phyloP scores from a whole-genome alignment of 2,888 invertebrate species.

The Hydroisotoma schaefferi region DNA sequence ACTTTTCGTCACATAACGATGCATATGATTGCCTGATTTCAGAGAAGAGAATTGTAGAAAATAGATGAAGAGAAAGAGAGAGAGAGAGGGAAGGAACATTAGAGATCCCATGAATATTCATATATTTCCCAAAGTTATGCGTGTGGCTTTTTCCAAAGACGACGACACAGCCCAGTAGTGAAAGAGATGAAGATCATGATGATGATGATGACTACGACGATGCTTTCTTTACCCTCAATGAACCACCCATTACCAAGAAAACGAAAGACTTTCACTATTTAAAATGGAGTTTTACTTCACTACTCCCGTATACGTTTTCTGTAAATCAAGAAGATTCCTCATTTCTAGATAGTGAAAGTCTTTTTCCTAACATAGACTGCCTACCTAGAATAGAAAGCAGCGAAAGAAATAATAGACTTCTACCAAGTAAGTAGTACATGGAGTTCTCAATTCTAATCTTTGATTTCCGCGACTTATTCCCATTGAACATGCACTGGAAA shows the following conservation, averaged over 20 bases:
- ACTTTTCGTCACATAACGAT: conserved; percentile 29
- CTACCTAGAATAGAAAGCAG: not conserved
- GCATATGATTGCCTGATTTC: conserved; percentile 29
- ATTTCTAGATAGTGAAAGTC: too few species aligned
- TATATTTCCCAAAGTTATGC: conserved; percentile 42
- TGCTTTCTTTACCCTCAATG: conserved; percentile 20
- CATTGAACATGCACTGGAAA: conserved; percentile 32
- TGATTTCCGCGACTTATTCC: conserved; percentile 43
- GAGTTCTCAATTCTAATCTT: conserved; percentile 40
- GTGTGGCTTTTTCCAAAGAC: conserved; percentile 38
- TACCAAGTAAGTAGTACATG: too few species aligned
- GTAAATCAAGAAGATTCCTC: too few species aligned
- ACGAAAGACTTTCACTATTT: too few species aligned
- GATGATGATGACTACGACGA: conserved; percentile 17
- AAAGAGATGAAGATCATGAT: conserved; percentile 23
- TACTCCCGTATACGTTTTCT: too few species aligned
- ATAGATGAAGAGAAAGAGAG: conserved; percentile 21
- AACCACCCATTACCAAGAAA: too few species aligned
- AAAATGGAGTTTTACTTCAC: too few species aligned
- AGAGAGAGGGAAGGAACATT: conserved; percentile 33
- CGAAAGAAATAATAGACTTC: too few species aligned
- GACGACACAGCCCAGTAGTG: conserved; percentile 19
- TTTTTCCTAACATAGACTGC: too few species aligned
- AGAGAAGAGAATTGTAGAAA: conserved; percentile 26
- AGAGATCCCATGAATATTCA: conserved; percentile 48